A percentile compares a stretch with the other conserved stretches of the same genome.
Evolutionary conservation across 2,797 vertebrate genomes (phyloP).

Genomic region (Lepilemur ruficaudatus): DNA sequence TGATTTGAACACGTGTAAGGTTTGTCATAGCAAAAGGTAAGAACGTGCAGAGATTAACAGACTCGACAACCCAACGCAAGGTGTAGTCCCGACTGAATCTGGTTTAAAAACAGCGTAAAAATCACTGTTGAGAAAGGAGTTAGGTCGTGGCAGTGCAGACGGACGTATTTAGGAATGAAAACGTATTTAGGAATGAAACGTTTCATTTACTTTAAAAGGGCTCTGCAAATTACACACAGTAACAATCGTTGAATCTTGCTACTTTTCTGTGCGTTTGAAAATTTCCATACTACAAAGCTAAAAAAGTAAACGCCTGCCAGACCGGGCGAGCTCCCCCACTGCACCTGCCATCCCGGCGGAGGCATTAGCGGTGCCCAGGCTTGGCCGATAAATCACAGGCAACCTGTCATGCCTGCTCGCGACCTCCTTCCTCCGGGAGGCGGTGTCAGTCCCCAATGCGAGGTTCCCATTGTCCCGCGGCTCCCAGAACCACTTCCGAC

Average conservation of each 20-base stretch:
- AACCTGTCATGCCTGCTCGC: background rate
- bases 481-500: background rate
- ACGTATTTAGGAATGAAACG: background rate
- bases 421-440: too few species aligned
- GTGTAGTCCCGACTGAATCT: background rate
- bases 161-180: background rate
- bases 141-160: too few species aligned
- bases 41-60: background rate
- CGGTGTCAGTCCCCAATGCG: too few species aligned
- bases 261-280: background rate
- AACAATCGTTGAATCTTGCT: too few species aligned
- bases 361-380: background rate
- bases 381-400: background rate
- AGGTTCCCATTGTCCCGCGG: too few species aligned
- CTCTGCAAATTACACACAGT: background rate
- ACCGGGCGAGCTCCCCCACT: background rate
- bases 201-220: background rate
- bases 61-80: background rate
- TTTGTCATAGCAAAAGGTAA: background rate
- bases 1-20: background rate
- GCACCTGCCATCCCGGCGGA: rapidly evolving
- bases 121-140: background rate
- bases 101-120: background rate
- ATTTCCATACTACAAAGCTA: background rate
- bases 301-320: background rate